These are phyloP conservation scores for Acridotheres tristis DNA, from an alignment of 2,797 vertebrate genomes.

Conservation along the genomic window DNA sequence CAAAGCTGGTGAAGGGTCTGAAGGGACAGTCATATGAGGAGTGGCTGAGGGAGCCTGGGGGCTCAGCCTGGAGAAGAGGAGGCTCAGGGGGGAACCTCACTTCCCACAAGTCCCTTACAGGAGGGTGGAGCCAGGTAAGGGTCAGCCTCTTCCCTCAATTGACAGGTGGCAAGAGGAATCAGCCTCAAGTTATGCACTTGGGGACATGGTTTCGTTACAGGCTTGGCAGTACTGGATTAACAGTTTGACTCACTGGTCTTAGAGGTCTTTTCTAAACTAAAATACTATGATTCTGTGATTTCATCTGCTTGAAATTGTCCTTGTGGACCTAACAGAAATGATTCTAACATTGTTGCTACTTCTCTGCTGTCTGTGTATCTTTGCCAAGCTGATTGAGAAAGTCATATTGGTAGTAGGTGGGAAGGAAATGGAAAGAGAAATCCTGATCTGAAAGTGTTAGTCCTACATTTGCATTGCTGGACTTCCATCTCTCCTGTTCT, in stretches of 20 bases:
- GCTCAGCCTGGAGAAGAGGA: neutral
- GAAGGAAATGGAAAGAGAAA: neutral
- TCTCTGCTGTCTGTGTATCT: neutral
- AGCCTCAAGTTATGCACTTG: neutral
- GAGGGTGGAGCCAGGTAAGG: neutral
- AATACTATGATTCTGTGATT: neutral
- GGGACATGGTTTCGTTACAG: accelerated
- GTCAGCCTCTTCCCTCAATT: neutral
- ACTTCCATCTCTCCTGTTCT: neutral
- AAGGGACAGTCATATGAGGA: neutral
- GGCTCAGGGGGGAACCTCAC: accelerated
- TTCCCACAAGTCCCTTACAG: neutral
- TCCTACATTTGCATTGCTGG: neutral
- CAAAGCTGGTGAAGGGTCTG: neutral
- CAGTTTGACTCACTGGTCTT: neutral
- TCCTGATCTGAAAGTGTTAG: neutral
- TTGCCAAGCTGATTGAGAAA: neutral
- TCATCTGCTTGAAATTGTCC: neutral
- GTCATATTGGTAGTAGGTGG: neutral
- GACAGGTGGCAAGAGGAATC: neutral
- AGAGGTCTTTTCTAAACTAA: neutral
- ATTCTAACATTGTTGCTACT: neutral
- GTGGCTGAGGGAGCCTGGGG: neutral
- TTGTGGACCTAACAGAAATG: neutral
- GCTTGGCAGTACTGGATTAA: neutral